A percentile compares a stretch with the other conserved stretches of the same genome.
Conservation (phyloP, 2,113 vertebrate genomes). For the Vimba vimba region DNA sequence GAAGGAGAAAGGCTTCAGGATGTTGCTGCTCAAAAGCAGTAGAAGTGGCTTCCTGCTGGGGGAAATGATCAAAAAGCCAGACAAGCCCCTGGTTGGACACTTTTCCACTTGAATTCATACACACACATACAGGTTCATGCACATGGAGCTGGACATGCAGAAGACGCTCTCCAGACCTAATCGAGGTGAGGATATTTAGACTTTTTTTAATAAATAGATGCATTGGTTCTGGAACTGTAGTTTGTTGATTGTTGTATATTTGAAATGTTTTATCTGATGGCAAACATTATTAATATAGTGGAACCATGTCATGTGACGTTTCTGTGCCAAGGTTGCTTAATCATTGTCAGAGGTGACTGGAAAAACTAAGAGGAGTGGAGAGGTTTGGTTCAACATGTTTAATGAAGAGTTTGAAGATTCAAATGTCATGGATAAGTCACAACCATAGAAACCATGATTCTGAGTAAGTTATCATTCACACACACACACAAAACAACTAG, state of each 20-base stretch:
- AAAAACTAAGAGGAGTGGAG: background rate
- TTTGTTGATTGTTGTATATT: background rate
- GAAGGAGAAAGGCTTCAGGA: slow-evolving; percentile 75
- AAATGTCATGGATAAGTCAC: slow-evolving; percentile 42
- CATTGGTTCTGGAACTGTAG: background rate
- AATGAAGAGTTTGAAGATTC: slow-evolving; percentile 24
- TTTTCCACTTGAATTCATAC: slow-evolving; percentile 17
- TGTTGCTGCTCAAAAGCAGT: slow-evolving; percentile 74
- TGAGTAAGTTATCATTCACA: slow-evolving; percentile 42
- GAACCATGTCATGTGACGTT: background rate
- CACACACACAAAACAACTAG: background rate
- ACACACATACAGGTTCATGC: slow-evolving; percentile 15
- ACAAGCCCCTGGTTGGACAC: slow-evolving; percentile 67
- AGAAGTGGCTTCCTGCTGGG: slow-evolving; percentile 77
- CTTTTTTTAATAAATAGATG: background rate
- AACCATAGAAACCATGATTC: slow-evolving; percentile 48
- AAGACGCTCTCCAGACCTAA: background rate
- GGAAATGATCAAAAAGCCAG: slow-evolving; percentile 75
- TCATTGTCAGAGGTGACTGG: background rate
- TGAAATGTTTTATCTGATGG: background rate
- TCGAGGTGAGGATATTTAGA: background rate
- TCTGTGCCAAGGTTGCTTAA: background rate
- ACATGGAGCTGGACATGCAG: background rate
- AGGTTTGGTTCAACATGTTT: background rate
- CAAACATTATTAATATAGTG: background rate